phyloP scores from a whole-genome alignment of 2,113 vertebrate genomes.

The Athene noctua region DNA sequence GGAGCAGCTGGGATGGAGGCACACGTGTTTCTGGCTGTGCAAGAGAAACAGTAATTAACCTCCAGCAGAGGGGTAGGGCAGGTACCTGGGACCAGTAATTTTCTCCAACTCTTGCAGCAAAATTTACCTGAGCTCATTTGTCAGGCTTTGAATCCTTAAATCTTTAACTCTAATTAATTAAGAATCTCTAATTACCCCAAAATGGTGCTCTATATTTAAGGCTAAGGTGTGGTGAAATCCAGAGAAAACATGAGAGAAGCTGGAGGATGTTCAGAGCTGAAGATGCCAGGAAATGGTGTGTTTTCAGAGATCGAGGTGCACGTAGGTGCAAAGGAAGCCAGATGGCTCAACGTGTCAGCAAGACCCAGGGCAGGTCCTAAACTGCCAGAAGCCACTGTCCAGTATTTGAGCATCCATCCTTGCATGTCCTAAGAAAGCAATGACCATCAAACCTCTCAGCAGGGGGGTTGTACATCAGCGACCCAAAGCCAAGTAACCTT shows the following conservation, averaged over 20 bases:
- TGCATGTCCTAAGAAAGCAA: not conserved
- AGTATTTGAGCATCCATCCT: not conserved
- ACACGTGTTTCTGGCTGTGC: not conserved
- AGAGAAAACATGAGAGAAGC: not conserved
- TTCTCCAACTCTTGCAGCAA: conserved; percentile 5
- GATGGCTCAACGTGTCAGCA: not conserved
- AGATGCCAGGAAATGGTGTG: not conserved
- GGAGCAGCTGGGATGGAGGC: not conserved
- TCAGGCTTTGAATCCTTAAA: conserved; percentile 35
- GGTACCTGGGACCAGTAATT: not conserved
- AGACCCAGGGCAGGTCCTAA: not conserved
- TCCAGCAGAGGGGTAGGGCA: not conserved
- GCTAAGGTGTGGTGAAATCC: conserved; percentile 33
- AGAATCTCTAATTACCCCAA: conserved; percentile 25
- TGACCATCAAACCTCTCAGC: not conserved
- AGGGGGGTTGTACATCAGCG: not conserved
- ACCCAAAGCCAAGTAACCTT: not conserved
- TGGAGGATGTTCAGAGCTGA: not conserved
- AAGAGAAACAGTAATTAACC: not conserved
- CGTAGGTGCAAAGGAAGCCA: not conserved
- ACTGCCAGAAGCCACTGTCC: not conserved
- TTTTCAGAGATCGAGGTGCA: not conserved
- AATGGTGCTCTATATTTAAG: conserved; percentile 1
- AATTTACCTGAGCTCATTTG: conserved; percentile 39
- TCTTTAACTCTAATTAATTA: conserved; percentile 47